Conservation (phyloP, 2,888 invertebrate species). For the Escarpia spicata region DNA sequence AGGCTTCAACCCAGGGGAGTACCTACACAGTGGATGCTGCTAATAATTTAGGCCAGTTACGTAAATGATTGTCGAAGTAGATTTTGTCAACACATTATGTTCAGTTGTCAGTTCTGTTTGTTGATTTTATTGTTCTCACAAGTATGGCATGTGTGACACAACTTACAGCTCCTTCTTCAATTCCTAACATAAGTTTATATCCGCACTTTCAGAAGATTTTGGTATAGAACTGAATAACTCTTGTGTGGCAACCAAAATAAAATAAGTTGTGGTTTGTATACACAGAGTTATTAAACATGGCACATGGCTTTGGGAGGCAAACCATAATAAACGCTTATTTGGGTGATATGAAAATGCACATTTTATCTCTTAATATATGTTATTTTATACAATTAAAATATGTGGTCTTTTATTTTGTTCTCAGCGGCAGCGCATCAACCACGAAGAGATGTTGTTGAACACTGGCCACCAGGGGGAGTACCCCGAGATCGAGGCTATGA, state of each 20-base stretch:
- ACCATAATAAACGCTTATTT: too few relatives aligned
- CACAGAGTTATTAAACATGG: neutral
- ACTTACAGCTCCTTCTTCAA: too few relatives aligned
- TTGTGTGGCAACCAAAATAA: neutral
- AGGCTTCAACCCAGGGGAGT: too few relatives aligned
- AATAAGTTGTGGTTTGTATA: neutral
- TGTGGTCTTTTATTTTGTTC: neutral
- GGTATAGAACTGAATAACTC: neutral
- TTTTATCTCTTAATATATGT: too few relatives aligned
- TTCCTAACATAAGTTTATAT: neutral
- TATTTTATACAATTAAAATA: neutral
- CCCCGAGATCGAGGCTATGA: constrained; percentile 56
- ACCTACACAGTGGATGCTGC: too few relatives aligned
- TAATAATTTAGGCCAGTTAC: too few relatives aligned
- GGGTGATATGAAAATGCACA: too few relatives aligned
- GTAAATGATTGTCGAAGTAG: constrained; percentile 50
- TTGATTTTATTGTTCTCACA: too few relatives aligned
- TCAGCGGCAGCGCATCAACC: constrained; percentile 49
- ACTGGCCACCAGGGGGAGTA: constrained; percentile 57
- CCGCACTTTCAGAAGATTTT: neutral
- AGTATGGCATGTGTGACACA: too few relatives aligned
- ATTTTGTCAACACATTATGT: neutral
- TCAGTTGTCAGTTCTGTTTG: too few relatives aligned
- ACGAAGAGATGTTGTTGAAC: constrained; percentile 60
- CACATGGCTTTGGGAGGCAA: too few relatives aligned